Evolutionary conservation across 1,140 invertebrate species (phyloP), one percentile per base, ranked within the genome.

Genomic region (Brachionus paranguensis): DNA sequence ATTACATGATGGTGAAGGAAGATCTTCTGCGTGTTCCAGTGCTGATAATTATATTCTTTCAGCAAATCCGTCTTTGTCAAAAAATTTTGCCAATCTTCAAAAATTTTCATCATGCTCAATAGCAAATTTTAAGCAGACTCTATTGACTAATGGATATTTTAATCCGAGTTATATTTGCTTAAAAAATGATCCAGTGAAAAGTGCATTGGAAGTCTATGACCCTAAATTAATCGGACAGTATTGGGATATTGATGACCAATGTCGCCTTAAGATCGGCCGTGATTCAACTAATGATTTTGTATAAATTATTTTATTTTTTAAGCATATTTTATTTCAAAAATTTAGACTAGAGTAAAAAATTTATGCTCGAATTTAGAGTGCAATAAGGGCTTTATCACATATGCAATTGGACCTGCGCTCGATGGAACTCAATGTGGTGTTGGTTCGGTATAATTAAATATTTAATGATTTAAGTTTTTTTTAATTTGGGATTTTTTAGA

Each of bases 351-450:
- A 33, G n/a, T 33, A 29, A 37, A 41, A 12, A 68, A 68, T 68
- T 0, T 68, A 6, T 68, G 65, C 33, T 33, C 27, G 5, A 68
- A 33, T 68, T 41, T 68, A 29, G 14, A 68, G 33, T 68, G 65
- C 33, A 68, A 68, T 33, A n/a, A 33, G 14, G 65, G 33, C n/a
- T 41, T 33, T 41, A 41, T 6, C 10, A 20, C 33, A 7, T 29
- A 33, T 20, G 3, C 14, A 5, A 33, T 68, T 68, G 65, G 65
- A 29, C 33, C 65, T 14, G 65, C 65, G 27, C 33, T 33, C 2
- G 65, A 68, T n/a, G 65, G 65, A 68, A 68, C 65, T n/a, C 65
- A 68, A 68, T 68, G 65, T 29, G 65, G 33, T 68, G 10, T 29
- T 68, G 27, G 65, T n/a, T 68, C 65, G 17, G 65, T 68, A 68